These are phyloP conservation scores for Drosophila nikananu DNA, from an alignment of 1,140 invertebrate species.

Conservation along the genomic window DNA sequence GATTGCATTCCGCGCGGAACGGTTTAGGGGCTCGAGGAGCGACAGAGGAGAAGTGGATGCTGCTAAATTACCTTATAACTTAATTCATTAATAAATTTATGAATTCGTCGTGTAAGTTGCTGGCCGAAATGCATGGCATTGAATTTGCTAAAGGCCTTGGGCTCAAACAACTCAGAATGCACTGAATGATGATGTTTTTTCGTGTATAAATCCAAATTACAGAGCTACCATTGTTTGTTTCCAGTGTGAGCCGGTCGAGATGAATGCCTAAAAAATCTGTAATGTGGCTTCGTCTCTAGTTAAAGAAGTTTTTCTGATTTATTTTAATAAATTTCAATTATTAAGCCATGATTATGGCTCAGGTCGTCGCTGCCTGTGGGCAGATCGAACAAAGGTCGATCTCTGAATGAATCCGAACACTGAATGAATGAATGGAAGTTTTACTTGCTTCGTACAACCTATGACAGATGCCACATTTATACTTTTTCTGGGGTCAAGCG, in stretches of 20 bases:
- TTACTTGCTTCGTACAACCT: conserved; percentile 36
- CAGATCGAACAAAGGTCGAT: conserved; percentile 14
- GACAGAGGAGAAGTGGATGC: conserved; percentile 15
- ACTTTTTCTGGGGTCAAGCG: neutral
- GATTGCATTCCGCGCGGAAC: conserved; percentile 59
- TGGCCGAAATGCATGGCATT: conserved; percentile 73
- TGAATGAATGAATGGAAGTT: conserved; percentile 52
- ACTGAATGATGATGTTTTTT: conserved; percentile 18
- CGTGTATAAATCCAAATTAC: neutral
- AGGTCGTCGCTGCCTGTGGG: conserved; percentile 10
- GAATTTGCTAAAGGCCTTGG: conserved; percentile 20
- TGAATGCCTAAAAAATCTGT: conserved; percentile 45
- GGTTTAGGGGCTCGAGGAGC: conserved; percentile 1
- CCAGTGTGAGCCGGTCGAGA: conserved; percentile 46
- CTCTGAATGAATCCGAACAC: conserved; percentile 53
- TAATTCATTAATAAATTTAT: conserved; percentile 85
- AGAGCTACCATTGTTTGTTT: conserved; percentile 12
- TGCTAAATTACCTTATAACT: conserved; percentile 83
- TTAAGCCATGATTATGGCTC: conserved; percentile 65
- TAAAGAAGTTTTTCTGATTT: conserved; percentile 72
- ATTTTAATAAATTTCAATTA: conserved; percentile 79
- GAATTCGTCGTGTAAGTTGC: conserved; percentile 82
- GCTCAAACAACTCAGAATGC: conserved; percentile 22
- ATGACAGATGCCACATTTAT: conserved; percentile 14
- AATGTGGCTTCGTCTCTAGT: conserved; percentile 69